Conservation (phyloP, 2,113 vertebrate genomes). For the Hylia prasina region DNA sequence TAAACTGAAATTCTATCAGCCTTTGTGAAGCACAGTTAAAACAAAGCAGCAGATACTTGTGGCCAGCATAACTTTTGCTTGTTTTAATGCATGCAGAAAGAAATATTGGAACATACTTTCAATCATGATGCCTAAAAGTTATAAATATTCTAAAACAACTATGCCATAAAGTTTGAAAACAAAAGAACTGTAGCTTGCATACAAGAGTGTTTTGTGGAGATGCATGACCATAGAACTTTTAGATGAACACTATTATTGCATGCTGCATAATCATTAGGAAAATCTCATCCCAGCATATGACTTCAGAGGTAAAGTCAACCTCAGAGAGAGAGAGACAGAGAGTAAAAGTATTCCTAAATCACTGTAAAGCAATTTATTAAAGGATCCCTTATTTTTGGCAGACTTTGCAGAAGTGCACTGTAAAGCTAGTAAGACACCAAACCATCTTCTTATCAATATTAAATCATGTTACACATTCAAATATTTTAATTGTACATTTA, state of each 20-base stretch:
- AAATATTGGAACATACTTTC: background rate
- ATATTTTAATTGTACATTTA: background rate
- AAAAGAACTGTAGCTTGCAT: constrained; percentile 5
- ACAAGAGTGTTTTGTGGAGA: background rate
- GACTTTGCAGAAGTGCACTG: background rate
- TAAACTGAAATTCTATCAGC: background rate
- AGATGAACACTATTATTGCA: constrained; percentile 48
- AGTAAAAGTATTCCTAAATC: background rate
- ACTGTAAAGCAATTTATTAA: background rate
- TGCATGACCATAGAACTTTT: background rate
- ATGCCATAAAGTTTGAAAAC: background rate
- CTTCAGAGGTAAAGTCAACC: background rate
- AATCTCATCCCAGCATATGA: background rate
- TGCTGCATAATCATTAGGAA: constrained; percentile 51
- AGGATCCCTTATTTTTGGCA: background rate
- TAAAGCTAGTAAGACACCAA: background rate
- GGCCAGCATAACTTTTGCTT: background rate
- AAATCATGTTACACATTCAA: background rate
- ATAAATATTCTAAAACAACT: background rate
- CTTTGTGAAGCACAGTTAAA: background rate
- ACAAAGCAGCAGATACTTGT: background rate
- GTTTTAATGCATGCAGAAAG: background rate
- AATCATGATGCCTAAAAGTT: background rate
- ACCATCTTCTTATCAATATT: background rate
- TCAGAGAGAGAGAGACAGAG: background rate